Evolutionary conservation across 1,140 invertebrate species (phyloP).

Genomic region (Drosophila ercepeae): DNA sequence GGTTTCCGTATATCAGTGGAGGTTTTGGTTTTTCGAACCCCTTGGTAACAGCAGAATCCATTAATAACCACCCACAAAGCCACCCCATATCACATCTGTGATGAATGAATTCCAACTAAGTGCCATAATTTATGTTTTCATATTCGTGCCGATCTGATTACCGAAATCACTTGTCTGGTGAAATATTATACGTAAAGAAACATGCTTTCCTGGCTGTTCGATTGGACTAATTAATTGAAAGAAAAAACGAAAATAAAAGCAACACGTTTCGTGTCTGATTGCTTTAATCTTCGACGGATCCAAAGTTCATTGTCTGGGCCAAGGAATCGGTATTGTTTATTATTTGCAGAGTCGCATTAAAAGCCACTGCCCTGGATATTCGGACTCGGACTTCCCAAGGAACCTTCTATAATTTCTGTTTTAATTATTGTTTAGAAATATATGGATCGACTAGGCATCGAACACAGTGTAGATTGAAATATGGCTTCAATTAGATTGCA

Average conservation of each 20-base stretch:
- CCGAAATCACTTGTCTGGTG: conserved; percentile 32
- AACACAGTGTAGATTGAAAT: conserved; percentile 5
- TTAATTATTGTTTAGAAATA: not conserved
- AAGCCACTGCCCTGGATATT: conserved; percentile 36
- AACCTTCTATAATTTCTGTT: not conserved
- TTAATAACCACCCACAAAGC: not conserved
- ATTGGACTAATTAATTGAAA: conserved; percentile 47
- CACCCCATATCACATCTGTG: not conserved
- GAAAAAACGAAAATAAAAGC: conserved; percentile 14
- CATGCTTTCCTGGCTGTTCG: conserved; percentile 28
- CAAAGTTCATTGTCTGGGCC: conserved; percentile 60
- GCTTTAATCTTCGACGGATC: conserved; percentile 33
- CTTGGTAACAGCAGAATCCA: conserved; percentile 25
- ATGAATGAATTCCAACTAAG: not conserved
- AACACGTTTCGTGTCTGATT: conserved; percentile 21
- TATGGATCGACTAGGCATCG: not conserved
- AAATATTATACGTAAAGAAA: conserved; percentile 25
- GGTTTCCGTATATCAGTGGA: not conserved
- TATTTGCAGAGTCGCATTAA: conserved; percentile 5
- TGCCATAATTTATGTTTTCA: conserved; percentile 5
- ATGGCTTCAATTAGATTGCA: conserved; percentile 28
- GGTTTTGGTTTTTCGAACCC: not conserved
- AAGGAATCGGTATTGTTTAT: conserved; percentile 42
- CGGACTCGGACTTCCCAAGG: not conserved
- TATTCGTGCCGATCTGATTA: conserved; percentile 32